phyloP scores from a whole-genome alignment of 2,888 invertebrate species.

The Lasioglossum morio region DNA sequence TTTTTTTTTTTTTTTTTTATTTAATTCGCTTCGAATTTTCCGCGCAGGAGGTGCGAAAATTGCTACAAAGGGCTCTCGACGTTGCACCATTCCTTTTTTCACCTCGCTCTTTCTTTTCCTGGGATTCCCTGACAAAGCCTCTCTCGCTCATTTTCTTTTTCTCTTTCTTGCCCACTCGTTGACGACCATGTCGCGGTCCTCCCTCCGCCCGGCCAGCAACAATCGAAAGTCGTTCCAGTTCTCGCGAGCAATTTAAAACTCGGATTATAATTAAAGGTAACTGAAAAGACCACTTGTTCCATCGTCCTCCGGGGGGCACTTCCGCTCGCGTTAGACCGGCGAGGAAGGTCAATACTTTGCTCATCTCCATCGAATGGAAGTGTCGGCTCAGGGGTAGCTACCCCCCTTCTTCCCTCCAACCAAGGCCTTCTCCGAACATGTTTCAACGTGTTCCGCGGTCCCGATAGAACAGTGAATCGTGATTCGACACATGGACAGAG shows the following conservation, averaged over 20 bases:
- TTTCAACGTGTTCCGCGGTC: conserved; percentile 17
- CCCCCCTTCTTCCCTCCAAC: not conserved
- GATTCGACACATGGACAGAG: conserved; percentile 34
- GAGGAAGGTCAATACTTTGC: conserved; percentile 48
- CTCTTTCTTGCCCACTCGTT: not conserved
- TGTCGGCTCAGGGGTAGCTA: not conserved
- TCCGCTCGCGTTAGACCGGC: conserved; percentile 25
- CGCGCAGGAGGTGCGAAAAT: conserved; percentile 60
- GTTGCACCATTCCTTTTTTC: conserved; percentile 15
- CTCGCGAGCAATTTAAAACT: conserved; percentile 52
- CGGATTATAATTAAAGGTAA: conserved; percentile 59
- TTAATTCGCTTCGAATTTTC: conserved; percentile 49
- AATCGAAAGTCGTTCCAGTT: conserved; percentile 59
- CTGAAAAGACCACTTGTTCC: conserved; percentile 55
- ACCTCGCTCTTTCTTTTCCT: not conserved
- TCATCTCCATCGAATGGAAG: conserved; percentile 33
- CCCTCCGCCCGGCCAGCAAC: conserved; percentile 40
- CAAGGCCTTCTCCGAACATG: not conserved
- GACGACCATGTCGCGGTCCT: conserved; percentile 8
- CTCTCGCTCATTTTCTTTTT: not conserved
- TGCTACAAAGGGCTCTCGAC: conserved; percentile 60
- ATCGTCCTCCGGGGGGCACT: conserved; percentile 35
- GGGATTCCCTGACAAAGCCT: not conserved
- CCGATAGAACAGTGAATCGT: conserved; percentile 40
- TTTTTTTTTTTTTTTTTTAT: conserved; percentile 14